Percentiles rank a stretch among this genome's conserved stretches.
phyloP scores from a whole-genome alignment of 2,888 invertebrate species.

The Bombylius discolor region DNA sequence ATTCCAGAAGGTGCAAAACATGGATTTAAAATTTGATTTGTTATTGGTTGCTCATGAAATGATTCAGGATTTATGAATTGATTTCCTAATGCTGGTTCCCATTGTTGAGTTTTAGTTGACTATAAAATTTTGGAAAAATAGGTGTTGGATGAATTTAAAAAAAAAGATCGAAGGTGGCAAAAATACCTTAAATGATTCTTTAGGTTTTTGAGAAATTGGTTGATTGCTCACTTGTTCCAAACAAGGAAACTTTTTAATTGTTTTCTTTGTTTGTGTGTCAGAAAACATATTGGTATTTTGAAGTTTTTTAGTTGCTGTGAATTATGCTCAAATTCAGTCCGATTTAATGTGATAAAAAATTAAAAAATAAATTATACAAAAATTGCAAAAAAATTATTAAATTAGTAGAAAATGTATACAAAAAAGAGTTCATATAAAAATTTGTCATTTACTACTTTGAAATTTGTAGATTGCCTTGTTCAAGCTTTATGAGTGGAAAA shows the following conservation, averaged over 20 bases:
- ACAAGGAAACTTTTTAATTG: conserved; percentile 45
- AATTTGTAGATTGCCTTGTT: too few species aligned
- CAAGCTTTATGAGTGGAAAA: too few species aligned
- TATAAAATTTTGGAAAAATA: conserved; percentile 20
- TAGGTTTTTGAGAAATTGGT: conserved; percentile 49
- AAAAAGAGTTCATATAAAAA: too few species aligned
- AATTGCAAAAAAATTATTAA: too few species aligned
- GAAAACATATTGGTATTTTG: conserved; percentile 29
- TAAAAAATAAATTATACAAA: too few species aligned
- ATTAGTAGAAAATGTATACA: too few species aligned
- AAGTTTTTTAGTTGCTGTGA: conserved; percentile 13
- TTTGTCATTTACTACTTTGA: too few species aligned
- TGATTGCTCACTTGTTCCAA: conserved; percentile 53
- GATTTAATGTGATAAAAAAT: too few species aligned
- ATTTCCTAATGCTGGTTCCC: conserved; percentile 66
- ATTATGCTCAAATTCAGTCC: too few species aligned
- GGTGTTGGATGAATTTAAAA: too few species aligned
- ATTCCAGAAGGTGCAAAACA: conserved; percentile 40
- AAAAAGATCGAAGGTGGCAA: too few species aligned
- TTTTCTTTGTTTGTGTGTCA: conserved; percentile 69
- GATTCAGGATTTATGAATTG: conserved; percentile 64
- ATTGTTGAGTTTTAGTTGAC: conserved; percentile 61
- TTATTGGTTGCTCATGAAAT: conserved; percentile 53
- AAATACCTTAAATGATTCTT: conserved; percentile 46
- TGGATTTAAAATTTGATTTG: conserved; percentile 61